Evolutionary conservation across 1,140 invertebrate genomes (phyloP), one percentile per base, ranked within the genome.

Genomic region (Calycopis cecrops): DNA sequence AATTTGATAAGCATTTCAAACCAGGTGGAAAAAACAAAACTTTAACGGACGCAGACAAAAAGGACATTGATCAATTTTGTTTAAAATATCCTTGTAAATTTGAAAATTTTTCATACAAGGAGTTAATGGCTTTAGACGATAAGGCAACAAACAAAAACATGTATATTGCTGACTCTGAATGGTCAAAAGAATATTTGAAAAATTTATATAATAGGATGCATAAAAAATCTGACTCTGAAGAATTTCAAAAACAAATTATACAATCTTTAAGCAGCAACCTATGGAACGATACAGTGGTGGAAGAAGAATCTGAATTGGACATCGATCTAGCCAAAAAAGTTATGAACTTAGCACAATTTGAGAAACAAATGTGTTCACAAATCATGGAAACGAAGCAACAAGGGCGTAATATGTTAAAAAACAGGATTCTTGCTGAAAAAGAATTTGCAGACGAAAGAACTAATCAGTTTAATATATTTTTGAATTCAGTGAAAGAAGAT

Each of bases 341-440:
- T 3, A 67, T 91, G 60, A 88, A 89, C 62, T 85, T 92, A 51
- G 91, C 91, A 1, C 79, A 88, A 18, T 91, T 91, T 69, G 91
- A 92, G 60, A 92, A 92, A 66, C 88, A 90, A 72, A 90, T 92
- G 73, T 79, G 89, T 33, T 88, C 85, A 33, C 90, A 91, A 74
- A 71, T 92, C 35, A 88, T 89, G 67, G 89, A 91, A 65, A 88
- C 91, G 0, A 88, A 89, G 14, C 77, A 90, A 28, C 84, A 90
- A 61, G 89, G 88, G 33, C 77, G 88, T 9, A 80, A 85, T 54
- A 85, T 92, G 52, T 62, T 82, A 0, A 73, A 85, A 50, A 91
- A 91, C 64, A 83, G 88, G 66, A 77, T 74, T 37, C 70, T 81
- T 17, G 85, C 87, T 14, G 80, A 90, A 59, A 69, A 75, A 33